Conservation (phyloP, 2,888 invertebrate genomes). For the Augiades crinisus region DNA sequence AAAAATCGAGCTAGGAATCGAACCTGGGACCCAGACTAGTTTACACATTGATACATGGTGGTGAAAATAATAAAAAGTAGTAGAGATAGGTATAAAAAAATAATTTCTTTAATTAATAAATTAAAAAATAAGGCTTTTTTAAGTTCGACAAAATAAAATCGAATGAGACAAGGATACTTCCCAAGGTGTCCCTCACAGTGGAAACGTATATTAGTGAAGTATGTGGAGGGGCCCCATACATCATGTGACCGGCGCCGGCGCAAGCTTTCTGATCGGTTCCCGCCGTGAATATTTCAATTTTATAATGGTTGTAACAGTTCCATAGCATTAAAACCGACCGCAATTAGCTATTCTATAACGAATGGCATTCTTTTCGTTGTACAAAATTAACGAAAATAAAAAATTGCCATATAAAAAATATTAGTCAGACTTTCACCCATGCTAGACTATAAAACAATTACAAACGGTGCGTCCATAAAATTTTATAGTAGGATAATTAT, state of each 20-base stretch:
- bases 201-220: slow-evolving; percentile 68
- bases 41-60: too few species aligned
- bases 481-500: slow-evolving; percentile 65
- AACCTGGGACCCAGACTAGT: too few species aligned
- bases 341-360: slow-evolving; percentile 28
- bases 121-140: background rate
- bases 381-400: slow-evolving; percentile 32
- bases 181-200: slow-evolving; percentile 48
- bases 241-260: slow-evolving; percentile 68
- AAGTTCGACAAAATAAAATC: slow-evolving; percentile 2
- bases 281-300: slow-evolving; percentile 54
- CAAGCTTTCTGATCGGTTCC: slow-evolving; percentile 57
- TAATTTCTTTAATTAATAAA: too few species aligned
- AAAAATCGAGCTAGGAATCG: too few species aligned
- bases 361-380: slow-evolving; percentile 28
- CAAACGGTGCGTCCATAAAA: slow-evolving; percentile 53
- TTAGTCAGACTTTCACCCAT: slow-evolving; percentile 52
- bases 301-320: slow-evolving; percentile 40
- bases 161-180: slow-evolving; percentile 56
- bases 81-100: too few species aligned
- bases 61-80: too few species aligned
- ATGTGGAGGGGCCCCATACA: slow-evolving; percentile 69
- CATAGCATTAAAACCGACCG: slow-evolving; percentile 20
- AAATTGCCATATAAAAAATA: slow-evolving; percentile 39
- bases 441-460: slow-evolving; percentile 48